These are phyloP conservation scores for Acromyrmex charruanus DNA, from an alignment of 1,140 invertebrate species.

Conservation along the genomic window DNA sequence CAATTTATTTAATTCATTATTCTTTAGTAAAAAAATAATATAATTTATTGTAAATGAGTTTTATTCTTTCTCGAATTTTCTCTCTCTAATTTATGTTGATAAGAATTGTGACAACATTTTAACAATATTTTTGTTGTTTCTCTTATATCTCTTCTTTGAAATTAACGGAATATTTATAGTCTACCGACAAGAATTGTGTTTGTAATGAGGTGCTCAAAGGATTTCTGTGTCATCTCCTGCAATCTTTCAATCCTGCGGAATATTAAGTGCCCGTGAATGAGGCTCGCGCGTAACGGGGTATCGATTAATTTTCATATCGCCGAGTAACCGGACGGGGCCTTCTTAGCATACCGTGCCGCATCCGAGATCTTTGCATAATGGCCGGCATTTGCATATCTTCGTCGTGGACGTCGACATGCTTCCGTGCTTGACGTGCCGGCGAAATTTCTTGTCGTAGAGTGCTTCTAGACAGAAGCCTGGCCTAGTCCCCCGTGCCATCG, in stretches of 20 bases:
- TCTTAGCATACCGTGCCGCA: conserved; percentile 70
- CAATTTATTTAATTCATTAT: not conserved
- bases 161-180: not conserved
- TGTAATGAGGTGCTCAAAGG: conserved; percentile 24
- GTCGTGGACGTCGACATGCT: conserved; percentile 33
- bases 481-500: conserved; percentile 15
- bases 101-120: too few relatives aligned
- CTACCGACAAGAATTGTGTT: not conserved
- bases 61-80: not conserved
- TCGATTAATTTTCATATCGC: conserved; percentile 68
- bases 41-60: not conserved
- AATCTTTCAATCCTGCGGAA: conserved; percentile 34
- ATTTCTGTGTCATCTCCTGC: conserved; percentile 10
- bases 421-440: conserved; percentile 35
- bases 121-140: too few relatives aligned
- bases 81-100: not conserved
- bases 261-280: conserved; percentile 33
- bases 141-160: not conserved
- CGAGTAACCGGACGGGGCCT: conserved; percentile 56
- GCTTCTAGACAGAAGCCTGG: conserved; percentile 24
- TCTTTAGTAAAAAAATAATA: not conserved
- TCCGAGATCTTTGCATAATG: conserved; percentile 65
- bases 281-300: conserved; percentile 12
- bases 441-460: conserved; percentile 66
- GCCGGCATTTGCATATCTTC: conserved; percentile 63